Evolutionary conservation across 2,888 invertebrate genomes (phyloP).

Genomic region (Cephus nigrinus): DNA sequence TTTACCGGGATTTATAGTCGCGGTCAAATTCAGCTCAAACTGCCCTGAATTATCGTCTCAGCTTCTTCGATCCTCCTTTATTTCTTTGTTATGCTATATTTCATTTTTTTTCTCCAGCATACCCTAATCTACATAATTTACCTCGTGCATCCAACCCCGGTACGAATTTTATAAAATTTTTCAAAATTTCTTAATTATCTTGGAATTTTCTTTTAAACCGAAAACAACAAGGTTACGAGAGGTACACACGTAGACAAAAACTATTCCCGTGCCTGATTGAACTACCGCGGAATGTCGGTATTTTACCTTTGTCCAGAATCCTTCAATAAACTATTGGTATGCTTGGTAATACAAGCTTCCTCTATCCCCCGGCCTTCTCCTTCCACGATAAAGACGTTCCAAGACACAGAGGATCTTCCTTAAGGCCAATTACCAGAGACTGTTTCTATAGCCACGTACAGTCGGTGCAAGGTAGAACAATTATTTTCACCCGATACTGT

Average conservation of each 20-base stretch:
- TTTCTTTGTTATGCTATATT: neutral
- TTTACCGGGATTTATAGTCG: slow-evolving; percentile 27
- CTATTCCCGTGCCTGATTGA: neutral
- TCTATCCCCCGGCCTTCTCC: neutral
- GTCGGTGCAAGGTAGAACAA: neutral
- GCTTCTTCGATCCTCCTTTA: neutral
- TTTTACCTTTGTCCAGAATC: neutral
- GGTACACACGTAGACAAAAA: no score
- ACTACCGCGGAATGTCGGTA: neutral
- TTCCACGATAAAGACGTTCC: neutral
- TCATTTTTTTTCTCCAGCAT: neutral
- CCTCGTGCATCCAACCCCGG: no score
- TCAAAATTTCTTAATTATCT: neutral
- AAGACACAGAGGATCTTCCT: neutral
- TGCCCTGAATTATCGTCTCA: neutral
- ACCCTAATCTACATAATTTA: neutral
- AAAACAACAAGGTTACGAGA: no score
- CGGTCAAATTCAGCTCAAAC: slow-evolving; percentile 34
- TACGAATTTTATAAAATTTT: neutral
- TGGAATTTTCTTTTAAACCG: neutral
- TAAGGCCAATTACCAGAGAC: neutral
- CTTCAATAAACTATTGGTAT: neutral
- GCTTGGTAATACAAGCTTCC: neutral
- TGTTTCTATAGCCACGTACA: neutral
- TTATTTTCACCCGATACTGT: neutral